Evolutionary conservation across 2,113 vertebrate species (phyloP).

Genomic region (Conger conger): DNA sequence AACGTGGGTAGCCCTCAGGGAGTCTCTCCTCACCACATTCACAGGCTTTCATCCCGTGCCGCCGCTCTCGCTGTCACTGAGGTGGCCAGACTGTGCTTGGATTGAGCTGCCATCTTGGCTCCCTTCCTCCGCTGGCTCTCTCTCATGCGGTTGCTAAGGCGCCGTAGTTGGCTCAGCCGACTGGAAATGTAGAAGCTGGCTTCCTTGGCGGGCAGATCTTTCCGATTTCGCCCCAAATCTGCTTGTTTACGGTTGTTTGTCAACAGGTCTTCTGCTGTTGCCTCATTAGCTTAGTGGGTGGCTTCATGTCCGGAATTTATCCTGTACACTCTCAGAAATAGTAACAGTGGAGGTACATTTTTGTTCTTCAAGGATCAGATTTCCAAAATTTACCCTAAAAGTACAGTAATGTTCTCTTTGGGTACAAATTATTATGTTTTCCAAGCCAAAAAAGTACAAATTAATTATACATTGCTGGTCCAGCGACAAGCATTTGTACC

Average conservation of each 20-base stretch:
- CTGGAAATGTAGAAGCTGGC: slow-evolving; percentile 4
- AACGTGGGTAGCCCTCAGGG: neutral
- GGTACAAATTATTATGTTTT: no score
- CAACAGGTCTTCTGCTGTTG: slow-evolving; percentile 20
- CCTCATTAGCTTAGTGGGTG: neutral
- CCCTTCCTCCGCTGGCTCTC: neutral
- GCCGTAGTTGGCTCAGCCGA: slow-evolving; percentile 12
- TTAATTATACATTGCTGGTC: no score
- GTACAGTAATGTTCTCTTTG: no score
- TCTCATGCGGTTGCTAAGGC: slow-evolving; percentile 10
- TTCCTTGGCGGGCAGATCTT: slow-evolving; percentile 13
- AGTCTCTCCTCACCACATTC: neutral
- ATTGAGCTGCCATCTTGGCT: slow-evolving; percentile 21
- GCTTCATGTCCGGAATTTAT: neutral
- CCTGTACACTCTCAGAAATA: neutral
- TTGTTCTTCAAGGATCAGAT: no score
- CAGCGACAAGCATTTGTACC: no score
- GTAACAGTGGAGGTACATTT: no score
- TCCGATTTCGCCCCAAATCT: slow-evolving; percentile 23
- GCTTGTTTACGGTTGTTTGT: slow-evolving; percentile 30
- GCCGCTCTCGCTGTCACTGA: neutral
- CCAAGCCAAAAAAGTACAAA: no score
- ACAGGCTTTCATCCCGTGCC: neutral
- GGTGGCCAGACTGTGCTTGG: slow-evolving; percentile 4
- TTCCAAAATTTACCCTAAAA: no score